phyloP scores from a whole-genome alignment of 2,888 invertebrate genomes.

The Operophtera brumata region DNA sequence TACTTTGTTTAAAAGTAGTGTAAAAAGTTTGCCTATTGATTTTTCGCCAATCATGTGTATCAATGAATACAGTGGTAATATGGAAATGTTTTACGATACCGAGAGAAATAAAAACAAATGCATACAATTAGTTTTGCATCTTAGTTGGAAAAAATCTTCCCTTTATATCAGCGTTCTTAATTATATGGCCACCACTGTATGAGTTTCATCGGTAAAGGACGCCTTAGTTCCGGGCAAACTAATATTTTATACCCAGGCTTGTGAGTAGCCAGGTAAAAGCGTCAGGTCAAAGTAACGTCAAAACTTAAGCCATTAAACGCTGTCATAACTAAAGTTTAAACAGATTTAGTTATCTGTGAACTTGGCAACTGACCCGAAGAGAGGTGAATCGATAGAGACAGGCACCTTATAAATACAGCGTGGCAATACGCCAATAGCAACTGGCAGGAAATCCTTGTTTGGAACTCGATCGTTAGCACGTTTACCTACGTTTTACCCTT shows the following conservation, averaged over 20 bases:
- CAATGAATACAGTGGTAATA: too few relatives aligned
- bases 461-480: conserved; percentile 18
- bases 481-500: conserved; percentile 13
- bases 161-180: too few relatives aligned
- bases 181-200: too few relatives aligned
- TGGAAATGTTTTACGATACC: too few relatives aligned
- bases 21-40: too few relatives aligned
- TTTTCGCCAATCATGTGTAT: too few relatives aligned
- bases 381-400: conserved; percentile 31
- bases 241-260: too few relatives aligned
- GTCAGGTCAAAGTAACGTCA: conserved; percentile 5
- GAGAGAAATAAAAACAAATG: too few relatives aligned
- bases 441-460: conserved; percentile 24
- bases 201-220: not conserved
- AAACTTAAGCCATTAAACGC: conserved; percentile 10
- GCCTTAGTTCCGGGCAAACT: too few relatives aligned
- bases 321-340: conserved; percentile 14
- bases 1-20: too few relatives aligned
- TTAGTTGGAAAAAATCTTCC: too few relatives aligned
- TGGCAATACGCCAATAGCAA: conserved; percentile 34
- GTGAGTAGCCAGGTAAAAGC: not conserved
- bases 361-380: conserved; percentile 32
- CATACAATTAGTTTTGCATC: too few relatives aligned
- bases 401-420: conserved; percentile 30
- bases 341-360: conserved; percentile 19